phyloP scores from a whole-genome alignment of 2,113 vertebrate genomes.

The Petrocephalus zakoni region DNA sequence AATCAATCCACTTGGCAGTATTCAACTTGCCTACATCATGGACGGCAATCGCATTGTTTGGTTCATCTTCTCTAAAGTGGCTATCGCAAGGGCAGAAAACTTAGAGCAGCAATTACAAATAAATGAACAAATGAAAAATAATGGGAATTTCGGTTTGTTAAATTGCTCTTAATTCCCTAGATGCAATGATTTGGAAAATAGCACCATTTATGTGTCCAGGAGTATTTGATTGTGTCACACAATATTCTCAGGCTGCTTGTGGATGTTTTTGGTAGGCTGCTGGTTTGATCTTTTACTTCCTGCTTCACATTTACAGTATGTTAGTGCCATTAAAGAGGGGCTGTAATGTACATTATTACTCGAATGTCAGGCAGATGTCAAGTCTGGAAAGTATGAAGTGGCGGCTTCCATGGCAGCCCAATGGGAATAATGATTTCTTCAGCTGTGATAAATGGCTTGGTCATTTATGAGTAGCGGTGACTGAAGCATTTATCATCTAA shows the following conservation, averaged over 20 bases:
- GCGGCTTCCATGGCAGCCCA: not conserved
- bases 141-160: slow-evolving; percentile 27
- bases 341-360: slow-evolving; percentile 3
- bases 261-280: slow-evolving; percentile 9
- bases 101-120: slow-evolving; percentile 20
- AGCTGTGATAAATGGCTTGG: not conserved
- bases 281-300: not conserved
- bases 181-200: slow-evolving; percentile 35
- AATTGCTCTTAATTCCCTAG: slow-evolving; percentile 36
- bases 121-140: slow-evolving; percentile 10
- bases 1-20: slow-evolving; percentile 2
- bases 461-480: not conserved
- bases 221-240: not conserved
- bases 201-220: slow-evolving; percentile 18
- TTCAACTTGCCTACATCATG: not conserved
- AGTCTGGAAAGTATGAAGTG: not conserved
- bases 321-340: not conserved
- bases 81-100: not conserved
- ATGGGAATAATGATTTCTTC: not conserved
- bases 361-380: not conserved
- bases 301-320: not conserved
- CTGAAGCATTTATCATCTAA: not conserved
- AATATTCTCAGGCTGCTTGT: slow-evolving; percentile 3
- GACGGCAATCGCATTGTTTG: not conserved
- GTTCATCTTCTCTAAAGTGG: not conserved